Evolutionary conservation across 2,888 invertebrate species (phyloP).

Genomic region (Agrotis ipsilon): DNA sequence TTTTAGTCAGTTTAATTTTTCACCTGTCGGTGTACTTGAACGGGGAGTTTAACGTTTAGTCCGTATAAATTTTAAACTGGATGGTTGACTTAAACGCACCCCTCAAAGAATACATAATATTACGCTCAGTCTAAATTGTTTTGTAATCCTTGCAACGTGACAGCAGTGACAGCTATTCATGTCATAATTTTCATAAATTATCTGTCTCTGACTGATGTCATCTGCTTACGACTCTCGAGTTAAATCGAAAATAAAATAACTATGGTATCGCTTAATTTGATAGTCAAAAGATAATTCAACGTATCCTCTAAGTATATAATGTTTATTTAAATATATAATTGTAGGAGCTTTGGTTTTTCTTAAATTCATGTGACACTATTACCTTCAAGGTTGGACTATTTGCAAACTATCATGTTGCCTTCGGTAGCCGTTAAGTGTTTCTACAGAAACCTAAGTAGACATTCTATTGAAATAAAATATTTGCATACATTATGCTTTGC

Average conservation of each 20-base stretch:
- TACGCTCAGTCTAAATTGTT: too few species aligned
- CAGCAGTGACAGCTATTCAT: too few species aligned
- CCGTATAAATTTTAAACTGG: too few species aligned
- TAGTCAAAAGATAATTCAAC: slow-evolving; percentile 40
- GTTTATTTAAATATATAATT: slow-evolving; percentile 36
- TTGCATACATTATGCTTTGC: slow-evolving; percentile 76
- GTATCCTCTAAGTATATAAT: slow-evolving; percentile 56
- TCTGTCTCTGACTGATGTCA: slow-evolving; percentile 19
- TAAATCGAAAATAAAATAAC: slow-evolving; percentile 34
- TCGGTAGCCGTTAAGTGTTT: slow-evolving; percentile 80
- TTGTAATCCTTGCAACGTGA: too few species aligned
- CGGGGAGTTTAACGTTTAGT: too few species aligned
- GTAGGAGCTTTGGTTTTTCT: slow-evolving; percentile 22
- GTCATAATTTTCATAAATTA: too few species aligned
- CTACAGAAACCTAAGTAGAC: slow-evolving; percentile 81
- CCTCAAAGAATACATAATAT: too few species aligned
- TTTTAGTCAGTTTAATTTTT: background rate
- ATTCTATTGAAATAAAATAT: slow-evolving; percentile 77
- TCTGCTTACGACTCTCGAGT: slow-evolving; percentile 21
- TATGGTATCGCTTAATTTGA: slow-evolving; percentile 46
- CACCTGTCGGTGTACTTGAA: too few species aligned
- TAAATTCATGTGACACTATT: slow-evolving; percentile 54
- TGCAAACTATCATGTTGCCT: slow-evolving; percentile 79
- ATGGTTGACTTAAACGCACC: too few species aligned
- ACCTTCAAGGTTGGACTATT: slow-evolving; percentile 60